Evolutionary conservation across 1,140 invertebrate species (phyloP), one percentile per base, ranked within the genome.

Genomic region (Heliconius hewitsoni): DNA sequence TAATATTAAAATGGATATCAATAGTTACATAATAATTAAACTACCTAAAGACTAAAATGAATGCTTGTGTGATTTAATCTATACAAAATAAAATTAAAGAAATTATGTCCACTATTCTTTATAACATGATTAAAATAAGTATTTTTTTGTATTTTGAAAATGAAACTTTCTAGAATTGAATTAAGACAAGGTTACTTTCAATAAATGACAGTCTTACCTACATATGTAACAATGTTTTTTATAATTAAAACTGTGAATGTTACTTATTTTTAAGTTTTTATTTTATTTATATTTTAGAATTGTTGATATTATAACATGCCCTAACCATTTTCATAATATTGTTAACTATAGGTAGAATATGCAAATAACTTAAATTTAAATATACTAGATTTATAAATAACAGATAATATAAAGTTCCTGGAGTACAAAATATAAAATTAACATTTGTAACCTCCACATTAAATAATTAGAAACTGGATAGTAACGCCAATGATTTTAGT

Each of bases 291-390:
- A 57, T 57, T 57, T 23, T 3, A 57, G 23, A 66, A 11, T 30
- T 27, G 0, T 66, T 16, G 23, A 23, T 57, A 23, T 57, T 66
- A 66, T 27, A 16, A 27, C 60, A 66, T 66, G 60, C 60, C 27
- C 16, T 30, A 66, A 66, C 60, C 30, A 60, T 23, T 60, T 23
- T 60, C 8, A 60, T 60, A 60, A 11, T 60, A n/a, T 27, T 60
- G 9, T 23, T 23, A n/a, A 60, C n/a, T n/a, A 11, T n/a, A 60
- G 27, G 57, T n/a, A 27, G 9, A 23, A 60, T 60, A 60, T 23
- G n/a, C 57, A 60, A 60, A 66, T 66, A 16, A 30, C 23, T 16
- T 66, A 27, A 66, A 66, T 66, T 66, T 66, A 66, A 30, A 66
- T 6, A 66, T 30, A 66, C 9, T 66, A 27, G 60, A 27, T 30